Percentiles rank a stretch among this genome's conserved stretches.
These are phyloP conservation scores for Aporophyla lueneburgensis DNA, from an alignment of 2,888 invertebrate species.

Conservation along the genomic window DNA sequence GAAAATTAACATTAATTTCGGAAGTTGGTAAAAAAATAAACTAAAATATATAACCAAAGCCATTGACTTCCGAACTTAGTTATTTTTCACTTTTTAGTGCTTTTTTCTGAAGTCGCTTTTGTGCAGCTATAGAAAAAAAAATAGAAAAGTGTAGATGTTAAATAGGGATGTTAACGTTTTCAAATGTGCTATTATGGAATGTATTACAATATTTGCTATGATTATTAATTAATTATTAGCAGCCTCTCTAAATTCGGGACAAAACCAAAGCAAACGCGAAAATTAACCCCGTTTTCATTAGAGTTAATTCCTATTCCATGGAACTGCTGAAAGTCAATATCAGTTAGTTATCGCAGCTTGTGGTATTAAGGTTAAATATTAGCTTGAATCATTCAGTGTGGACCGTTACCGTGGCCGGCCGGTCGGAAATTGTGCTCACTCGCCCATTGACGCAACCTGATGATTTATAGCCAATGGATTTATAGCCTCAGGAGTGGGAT, in stretches of 20 bases:
- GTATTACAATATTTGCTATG: background rate
- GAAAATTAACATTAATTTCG: no score
- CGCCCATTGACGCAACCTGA: conserved; percentile 39
- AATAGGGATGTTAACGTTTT: no score
- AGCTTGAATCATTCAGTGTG: conserved; percentile 43
- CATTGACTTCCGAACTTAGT: no score
- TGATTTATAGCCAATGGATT: conserved; percentile 47
- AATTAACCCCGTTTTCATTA: background rate
- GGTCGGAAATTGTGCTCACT: conserved; percentile 61
- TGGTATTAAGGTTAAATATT: conserved; percentile 51
- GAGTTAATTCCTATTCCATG: conserved; percentile 1
- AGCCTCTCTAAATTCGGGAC: background rate
- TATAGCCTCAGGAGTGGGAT: conserved; percentile 22
- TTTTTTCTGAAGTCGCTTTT: no score
- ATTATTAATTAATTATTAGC: background rate
- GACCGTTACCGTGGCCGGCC: conserved; percentile 4
- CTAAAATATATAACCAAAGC: no score
- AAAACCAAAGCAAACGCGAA: background rate
- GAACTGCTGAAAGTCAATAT: conserved; percentile 39
- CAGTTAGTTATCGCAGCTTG: conserved; percentile 45
- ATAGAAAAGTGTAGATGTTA: no score
- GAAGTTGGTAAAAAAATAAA: no score
- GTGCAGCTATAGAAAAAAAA: no score
- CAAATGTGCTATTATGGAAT: background rate
- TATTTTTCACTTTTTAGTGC: no score